These are phyloP conservation scores for Brachypteracias leptosomus DNA, from an alignment of 2,113 vertebrate species.

Conservation along the genomic window DNA sequence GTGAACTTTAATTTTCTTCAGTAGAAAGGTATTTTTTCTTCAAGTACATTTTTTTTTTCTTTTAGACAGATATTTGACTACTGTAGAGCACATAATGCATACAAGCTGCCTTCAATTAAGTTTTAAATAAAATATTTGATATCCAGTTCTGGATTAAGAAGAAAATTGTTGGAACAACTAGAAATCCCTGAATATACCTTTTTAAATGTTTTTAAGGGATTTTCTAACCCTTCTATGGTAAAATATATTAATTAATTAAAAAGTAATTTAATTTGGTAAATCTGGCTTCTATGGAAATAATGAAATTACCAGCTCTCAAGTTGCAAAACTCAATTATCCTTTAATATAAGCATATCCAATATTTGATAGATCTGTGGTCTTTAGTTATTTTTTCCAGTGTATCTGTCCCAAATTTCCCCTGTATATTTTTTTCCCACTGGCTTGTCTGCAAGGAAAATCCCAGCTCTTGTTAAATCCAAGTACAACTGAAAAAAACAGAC, in stretches of 20 bases:
- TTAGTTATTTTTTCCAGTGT: background rate
- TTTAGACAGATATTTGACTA: constrained; percentile 14
- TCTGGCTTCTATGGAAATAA: background rate
- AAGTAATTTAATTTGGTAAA: background rate
- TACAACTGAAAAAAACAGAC: background rate
- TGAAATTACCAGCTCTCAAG: background rate
- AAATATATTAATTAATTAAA: background rate
- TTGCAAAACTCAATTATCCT: background rate
- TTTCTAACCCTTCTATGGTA: background rate
- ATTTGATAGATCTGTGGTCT: background rate
- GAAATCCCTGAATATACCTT: background rate
- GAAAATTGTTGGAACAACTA: background rate
- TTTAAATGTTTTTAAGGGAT: background rate
- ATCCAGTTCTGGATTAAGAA: background rate
- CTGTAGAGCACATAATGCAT: background rate
- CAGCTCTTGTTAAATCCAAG: background rate
- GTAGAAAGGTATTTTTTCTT: background rate
- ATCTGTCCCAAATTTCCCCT: background rate
- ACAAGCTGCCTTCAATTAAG: background rate
- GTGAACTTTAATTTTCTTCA: constrained; percentile 5
- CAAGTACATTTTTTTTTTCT: background rate
- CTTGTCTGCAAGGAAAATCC: background rate
- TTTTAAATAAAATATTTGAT: background rate
- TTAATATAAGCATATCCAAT: background rate
- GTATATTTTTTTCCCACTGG: background rate